Evolutionary conservation across 2,888 invertebrate genomes (phyloP).

Genomic region (Lymantria dispar): DNA sequence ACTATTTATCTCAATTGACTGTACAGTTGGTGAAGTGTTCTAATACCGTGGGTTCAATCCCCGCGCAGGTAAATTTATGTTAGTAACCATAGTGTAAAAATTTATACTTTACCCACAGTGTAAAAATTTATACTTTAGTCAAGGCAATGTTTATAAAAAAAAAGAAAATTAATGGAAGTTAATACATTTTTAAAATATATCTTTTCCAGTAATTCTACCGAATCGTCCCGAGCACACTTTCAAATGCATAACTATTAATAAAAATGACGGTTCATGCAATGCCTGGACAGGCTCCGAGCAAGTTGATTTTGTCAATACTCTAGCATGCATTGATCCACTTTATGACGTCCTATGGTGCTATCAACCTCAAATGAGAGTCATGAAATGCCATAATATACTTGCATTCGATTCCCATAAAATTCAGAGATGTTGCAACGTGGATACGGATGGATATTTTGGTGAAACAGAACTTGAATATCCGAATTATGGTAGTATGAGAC

Average conservation of each 20-base stretch:
- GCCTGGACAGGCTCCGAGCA: constrained; percentile 92
- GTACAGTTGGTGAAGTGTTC: too few relatives aligned
- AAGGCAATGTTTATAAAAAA: too few relatives aligned
- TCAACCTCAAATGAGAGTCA: constrained; percentile 83
- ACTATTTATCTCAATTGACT: too few relatives aligned
- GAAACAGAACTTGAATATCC: constrained; percentile 63
- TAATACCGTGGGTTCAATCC: too few relatives aligned
- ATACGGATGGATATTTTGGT: constrained; percentile 42
- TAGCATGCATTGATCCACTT: constrained; percentile 93
- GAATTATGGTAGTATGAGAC: constrained; percentile 65
- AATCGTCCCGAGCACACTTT: constrained; percentile 91
- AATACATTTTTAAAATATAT: not conserved
- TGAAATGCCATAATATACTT: constrained; percentile 92
- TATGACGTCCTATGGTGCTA: constrained; percentile 98
- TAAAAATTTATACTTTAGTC: too few relatives aligned
- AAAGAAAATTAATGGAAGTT: too few relatives aligned
- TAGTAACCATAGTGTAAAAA: too few relatives aligned
- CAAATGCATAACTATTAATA: constrained; percentile 94
- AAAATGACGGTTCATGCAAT: constrained; percentile 92
- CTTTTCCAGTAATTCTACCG: constrained; percentile 87
- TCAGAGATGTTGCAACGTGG: constrained; percentile 64
- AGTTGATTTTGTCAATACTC: constrained; percentile 90
- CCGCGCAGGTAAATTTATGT: too few relatives aligned
- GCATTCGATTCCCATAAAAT: constrained; percentile 86
- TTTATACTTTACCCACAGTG: too few relatives aligned